Evolutionary conservation across 2,797 vertebrate species (phyloP), one percentile per base, ranked within the genome.

Genomic region (Cichlasoma orientale): DNA sequence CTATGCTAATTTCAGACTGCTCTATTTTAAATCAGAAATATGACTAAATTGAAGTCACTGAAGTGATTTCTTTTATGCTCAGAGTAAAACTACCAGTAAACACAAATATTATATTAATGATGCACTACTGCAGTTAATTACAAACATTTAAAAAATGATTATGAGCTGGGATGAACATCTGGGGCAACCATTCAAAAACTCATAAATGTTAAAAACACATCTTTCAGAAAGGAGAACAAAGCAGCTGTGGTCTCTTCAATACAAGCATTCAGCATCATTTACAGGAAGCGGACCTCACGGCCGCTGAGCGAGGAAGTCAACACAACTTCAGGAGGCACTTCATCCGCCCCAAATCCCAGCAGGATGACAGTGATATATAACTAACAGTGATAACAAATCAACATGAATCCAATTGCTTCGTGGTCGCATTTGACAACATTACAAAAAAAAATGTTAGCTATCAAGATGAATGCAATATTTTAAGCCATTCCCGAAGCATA

Each of bases 131-230:
- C 56, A 13, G 47, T 59, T 70, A 82, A 88, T 88, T 77, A 83
- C 79, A 12, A 79, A 76, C 66, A 83, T 81, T 79, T 73, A 84
- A 84, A 88, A 79, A 78, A 57, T 70, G 53, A 84, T 84, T 82
- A 82, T 68, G 16, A 14, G 59, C 11, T 31, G 56, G 19, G 23
- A 82, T 21, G 54, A 80, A 78, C 82, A 90, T 87, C 78, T 86
- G 80, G 74, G 71, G 76, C 56, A 80, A 72, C 54, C 77, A 25
- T 85, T 89, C 74, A 74, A 79, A 84, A 86, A 69, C 74, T 81
- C 82, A 52, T 87, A 66, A 87, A 78, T 74, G 79, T 74, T 74
- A 72, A 84, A 55, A 79, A 72, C 56, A 56, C 74, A 73, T 74
- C 79, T 75, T 68, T 59, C 56, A 81, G 74, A 82, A 80, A 66